A percentile compares a stretch with the other conserved stretches of the same genome.
These are phyloP conservation scores for Oscheius sp. DNA, from an alignment of 2,888 invertebrate genomes.

Conservation along the genomic window DNA sequence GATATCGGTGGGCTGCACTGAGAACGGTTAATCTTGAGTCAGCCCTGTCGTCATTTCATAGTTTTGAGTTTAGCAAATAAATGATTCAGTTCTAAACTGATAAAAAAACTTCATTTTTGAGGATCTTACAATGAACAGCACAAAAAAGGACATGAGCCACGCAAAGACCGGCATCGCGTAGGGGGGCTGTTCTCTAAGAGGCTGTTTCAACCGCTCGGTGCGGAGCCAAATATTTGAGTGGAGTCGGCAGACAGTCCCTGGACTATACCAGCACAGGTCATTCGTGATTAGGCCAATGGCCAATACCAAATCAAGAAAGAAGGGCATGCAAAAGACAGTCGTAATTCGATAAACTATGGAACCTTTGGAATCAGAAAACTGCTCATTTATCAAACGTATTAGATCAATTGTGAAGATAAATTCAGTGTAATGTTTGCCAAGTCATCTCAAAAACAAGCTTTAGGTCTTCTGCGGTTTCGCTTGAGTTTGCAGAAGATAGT, in stretches of 20 bases:
- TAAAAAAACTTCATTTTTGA: not conserved
- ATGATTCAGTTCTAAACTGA: not conserved
- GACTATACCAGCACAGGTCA: slow-evolving; percentile 27
- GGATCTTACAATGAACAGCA: not conserved
- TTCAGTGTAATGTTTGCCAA: too few relatives aligned
- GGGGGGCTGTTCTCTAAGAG: slow-evolving; percentile 23
- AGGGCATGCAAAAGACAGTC: too few relatives aligned
- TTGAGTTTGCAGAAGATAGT: too few relatives aligned
- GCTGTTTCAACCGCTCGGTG: slow-evolving; percentile 27
- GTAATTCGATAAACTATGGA: too few relatives aligned
- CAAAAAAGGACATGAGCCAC: not conserved
- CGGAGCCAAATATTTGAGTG: slow-evolving; percentile 30
- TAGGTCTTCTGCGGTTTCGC: too few relatives aligned
- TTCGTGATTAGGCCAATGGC: too few relatives aligned
- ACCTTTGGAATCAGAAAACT: too few relatives aligned
- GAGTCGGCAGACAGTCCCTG: slow-evolving; percentile 4
- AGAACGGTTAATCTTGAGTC: slow-evolving; percentile 5
- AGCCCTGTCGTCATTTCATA: slow-evolving; percentile 6
- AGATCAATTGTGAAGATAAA: too few relatives aligned
- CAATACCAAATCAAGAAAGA: too few relatives aligned
- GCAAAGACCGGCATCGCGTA: not conserved
- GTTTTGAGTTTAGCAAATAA: slow-evolving; percentile 1
- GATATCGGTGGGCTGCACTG: slow-evolving; percentile 6
- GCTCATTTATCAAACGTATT: too few relatives aligned
- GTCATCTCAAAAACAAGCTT: too few relatives aligned